phyloP scores from a whole-genome alignment of 2,888 invertebrate species.

The Watsonalla binaria region DNA sequence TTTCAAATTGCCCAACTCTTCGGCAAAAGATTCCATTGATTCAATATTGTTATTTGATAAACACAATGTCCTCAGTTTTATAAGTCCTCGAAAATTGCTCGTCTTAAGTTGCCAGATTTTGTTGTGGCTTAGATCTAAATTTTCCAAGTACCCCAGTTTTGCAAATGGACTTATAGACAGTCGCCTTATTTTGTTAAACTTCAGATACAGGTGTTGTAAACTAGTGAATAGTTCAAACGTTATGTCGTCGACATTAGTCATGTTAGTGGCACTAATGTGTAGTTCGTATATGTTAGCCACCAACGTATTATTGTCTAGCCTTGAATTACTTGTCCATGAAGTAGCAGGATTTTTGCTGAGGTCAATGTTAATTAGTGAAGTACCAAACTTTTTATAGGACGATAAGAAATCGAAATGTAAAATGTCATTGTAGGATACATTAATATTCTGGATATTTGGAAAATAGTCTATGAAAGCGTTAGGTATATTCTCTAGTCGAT shows the following conservation, averaged over 20 bases:
- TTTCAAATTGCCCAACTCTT: conserved; percentile 86
- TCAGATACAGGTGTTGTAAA: conserved; percentile 87
- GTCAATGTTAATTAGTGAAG: conserved; percentile 61
- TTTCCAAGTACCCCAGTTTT: conserved; percentile 84
- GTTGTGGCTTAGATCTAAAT: conserved; percentile 89
- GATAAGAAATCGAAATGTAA: conserved; percentile 58
- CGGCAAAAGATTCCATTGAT: conserved; percentile 88
- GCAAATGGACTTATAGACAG: conserved; percentile 91
- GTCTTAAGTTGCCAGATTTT: conserved; percentile 89
- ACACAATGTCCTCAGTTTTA: conserved; percentile 86
- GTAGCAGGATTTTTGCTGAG: conserved; percentile 63
- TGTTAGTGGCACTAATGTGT: conserved; percentile 63
- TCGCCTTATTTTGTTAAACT: conserved; percentile 86
- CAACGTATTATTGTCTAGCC: conserved; percentile 50
- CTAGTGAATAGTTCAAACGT: conserved; percentile 86
- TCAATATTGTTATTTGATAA: conserved; percentile 90
- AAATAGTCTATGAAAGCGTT: conserved; percentile 57
- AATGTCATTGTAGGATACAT: conserved; percentile 66
- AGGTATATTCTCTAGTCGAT: conserved; percentile 56
- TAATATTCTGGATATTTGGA: conserved; percentile 65
- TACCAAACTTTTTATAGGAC: conserved; percentile 43
- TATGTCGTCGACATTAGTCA: conserved; percentile 79
- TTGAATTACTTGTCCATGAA: conserved; percentile 49
- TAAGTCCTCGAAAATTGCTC: conserved; percentile 89
- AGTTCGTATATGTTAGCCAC: conserved; percentile 64